Evolutionary conservation across 2,888 invertebrate genomes (phyloP), one percentile per base, ranked within the genome.

Genomic region (Acronicta aceris): DNA sequence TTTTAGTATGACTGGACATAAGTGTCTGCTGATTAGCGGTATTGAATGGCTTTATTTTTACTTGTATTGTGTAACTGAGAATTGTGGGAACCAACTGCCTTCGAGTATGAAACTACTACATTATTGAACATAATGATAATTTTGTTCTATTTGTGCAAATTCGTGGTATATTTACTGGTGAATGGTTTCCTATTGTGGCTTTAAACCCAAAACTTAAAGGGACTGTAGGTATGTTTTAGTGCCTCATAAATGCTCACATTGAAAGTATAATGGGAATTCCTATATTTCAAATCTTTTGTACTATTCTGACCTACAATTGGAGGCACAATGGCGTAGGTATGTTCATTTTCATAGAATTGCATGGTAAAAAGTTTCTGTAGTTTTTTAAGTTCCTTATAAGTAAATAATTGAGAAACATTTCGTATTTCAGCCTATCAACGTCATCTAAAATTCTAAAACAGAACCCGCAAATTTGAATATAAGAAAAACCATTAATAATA

Each of bases 1-100:
- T 68, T 71, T 62, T 59, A 73, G 74, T 78, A 74, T 81, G 81
- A 65, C 78, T 69, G 62, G 58, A 66, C 79, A 83, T 84, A 83
- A 79, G 74, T 69, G 52, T 58, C 67, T 60, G 57, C 60, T 76
- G 68, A 74, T 76, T 76, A 76, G 61, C 62, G 13, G 12, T 65
- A 50, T 59, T 75, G 43, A 74, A 74, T 77, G 67, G 71, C 40
- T 71, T 70, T 74, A 70, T 76, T 76, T 69, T 74, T 60, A 57
- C 53, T 38, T 52, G 38, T 60, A 66, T 64, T 76, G 55, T 71
- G 47, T 70, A 63, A 64, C 41, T 49, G 30, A 49, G 48, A 49
- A 56, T 60, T 62, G 60, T 71, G 45, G 46, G 56, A 74, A 71
- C 42, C 21, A 21, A 41, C 54, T 48, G 15, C 5, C 25, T 49